Percentiles rank a stretch among this genome's conserved stretches.
phyloP scores from a whole-genome alignment of 2,113 vertebrate genomes.

The Psophia crepitans region DNA sequence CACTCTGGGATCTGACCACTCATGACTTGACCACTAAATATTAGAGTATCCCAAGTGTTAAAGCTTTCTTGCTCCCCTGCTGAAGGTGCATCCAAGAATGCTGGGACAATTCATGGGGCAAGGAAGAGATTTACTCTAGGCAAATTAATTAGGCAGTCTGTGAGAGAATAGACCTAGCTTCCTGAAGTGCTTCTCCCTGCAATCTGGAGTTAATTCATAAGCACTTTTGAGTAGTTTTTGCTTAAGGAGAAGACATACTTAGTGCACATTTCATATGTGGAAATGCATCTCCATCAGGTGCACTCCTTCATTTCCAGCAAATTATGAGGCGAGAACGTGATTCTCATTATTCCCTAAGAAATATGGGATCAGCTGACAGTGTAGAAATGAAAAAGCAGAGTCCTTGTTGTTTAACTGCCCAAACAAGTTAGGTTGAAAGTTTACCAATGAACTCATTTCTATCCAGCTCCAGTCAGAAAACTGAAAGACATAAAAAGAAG shows the following conservation, averaged over 20 bases:
- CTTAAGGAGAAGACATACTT: not conserved
- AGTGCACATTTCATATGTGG: not conserved
- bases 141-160: not conserved
- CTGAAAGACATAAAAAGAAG: not conserved
- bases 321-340: not conserved
- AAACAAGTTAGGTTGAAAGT: not conserved
- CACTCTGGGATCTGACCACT: not conserved
- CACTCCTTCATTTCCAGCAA: not conserved
- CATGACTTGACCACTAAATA: not conserved
- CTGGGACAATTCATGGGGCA: not conserved
- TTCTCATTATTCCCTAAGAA: not conserved
- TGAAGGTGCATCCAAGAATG: not conserved
- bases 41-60: not conserved
- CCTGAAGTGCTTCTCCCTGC: not conserved
- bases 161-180: not conserved
- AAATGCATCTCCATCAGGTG: not conserved
- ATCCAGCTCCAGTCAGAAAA: not conserved
- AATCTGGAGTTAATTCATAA: not conserved
- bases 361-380: not conserved
- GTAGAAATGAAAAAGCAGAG: not conserved
- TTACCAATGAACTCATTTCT: not conserved
- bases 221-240: not conserved
- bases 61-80: not conserved
- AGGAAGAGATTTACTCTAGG: not conserved
- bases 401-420: not conserved